Conservation (phyloP, 2,797 vertebrate genomes). For the Cygnus olor region DNA sequence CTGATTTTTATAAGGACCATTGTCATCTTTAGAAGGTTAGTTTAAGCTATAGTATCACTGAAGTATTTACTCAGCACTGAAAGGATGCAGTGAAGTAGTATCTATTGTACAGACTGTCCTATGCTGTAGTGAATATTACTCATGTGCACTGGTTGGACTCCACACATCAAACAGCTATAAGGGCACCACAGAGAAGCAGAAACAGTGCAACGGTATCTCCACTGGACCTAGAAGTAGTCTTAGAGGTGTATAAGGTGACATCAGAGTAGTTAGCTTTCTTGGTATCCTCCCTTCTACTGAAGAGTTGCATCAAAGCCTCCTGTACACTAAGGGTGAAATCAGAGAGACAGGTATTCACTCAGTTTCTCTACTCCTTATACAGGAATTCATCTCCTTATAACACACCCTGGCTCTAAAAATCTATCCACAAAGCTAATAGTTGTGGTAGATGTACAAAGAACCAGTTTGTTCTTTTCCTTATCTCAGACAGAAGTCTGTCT, state of each 20-base stretch:
- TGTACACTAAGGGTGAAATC: neutral
- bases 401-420: neutral
- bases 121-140: neutral
- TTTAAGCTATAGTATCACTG: neutral
- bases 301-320: slow-evolving; percentile 8
- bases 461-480: neutral
- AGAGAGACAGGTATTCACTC: neutral
- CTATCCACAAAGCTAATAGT: slow-evolving; percentile 19
- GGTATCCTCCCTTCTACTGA: neutral
- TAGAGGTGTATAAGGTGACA: neutral
- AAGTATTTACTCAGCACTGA: neutral
- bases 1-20: neutral
- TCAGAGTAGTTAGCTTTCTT: neutral
- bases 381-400: neutral
- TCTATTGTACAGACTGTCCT: neutral
- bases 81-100: neutral
- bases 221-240: neutral
- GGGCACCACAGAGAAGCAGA: neutral
- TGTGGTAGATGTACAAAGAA: slow-evolving; percentile 5
- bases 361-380: neutral
- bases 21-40: neutral
- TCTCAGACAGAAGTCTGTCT: neutral
- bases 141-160: neutral
- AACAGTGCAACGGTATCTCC: neutral
- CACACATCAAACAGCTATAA: neutral